Conservation (phyloP, 2,888 invertebrate species). For the Tinea pellionella region DNA sequence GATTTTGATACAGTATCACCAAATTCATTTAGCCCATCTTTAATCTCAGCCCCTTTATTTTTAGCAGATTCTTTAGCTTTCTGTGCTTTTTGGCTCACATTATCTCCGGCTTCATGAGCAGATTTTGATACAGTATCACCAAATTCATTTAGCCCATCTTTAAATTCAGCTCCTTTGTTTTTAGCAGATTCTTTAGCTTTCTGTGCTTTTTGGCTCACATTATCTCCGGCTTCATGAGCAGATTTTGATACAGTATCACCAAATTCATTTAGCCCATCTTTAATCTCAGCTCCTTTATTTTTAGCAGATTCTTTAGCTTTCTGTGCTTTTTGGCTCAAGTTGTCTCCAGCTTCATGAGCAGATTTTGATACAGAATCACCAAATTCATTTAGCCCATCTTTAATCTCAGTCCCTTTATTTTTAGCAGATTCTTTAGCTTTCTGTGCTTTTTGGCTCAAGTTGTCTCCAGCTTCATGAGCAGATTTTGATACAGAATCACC, state of each 20-base stretch:
- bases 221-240: conserved; percentile 19
- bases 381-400: too few relatives aligned
- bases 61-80: conserved; percentile 32
- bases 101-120: conserved; percentile 19
- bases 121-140: conserved; percentile 29
- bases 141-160: conserved; percentile 39
- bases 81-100: conserved; percentile 27
- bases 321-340: conserved; percentile 27
- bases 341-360: conserved; percentile 19
- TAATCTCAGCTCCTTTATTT: conserved; percentile 34
- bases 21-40: conserved; percentile 31
- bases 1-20: background rate
- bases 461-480: conserved; percentile 20
- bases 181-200: conserved; percentile 31
- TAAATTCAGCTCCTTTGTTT: conserved; percentile 24
- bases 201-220: conserved; percentile 27
- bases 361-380: too few relatives aligned
- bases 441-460: conserved; percentile 28
- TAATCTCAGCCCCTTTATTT: conserved; percentile 34
- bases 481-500: too few relatives aligned
- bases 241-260: conserved; percentile 30
- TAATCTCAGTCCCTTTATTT: conserved; percentile 34
- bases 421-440: conserved; percentile 31
- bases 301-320: conserved; percentile 32
- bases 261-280: conserved; percentile 39